phyloP scores from a whole-genome alignment of 2,888 invertebrate species.

The Cabera pusaria region DNA sequence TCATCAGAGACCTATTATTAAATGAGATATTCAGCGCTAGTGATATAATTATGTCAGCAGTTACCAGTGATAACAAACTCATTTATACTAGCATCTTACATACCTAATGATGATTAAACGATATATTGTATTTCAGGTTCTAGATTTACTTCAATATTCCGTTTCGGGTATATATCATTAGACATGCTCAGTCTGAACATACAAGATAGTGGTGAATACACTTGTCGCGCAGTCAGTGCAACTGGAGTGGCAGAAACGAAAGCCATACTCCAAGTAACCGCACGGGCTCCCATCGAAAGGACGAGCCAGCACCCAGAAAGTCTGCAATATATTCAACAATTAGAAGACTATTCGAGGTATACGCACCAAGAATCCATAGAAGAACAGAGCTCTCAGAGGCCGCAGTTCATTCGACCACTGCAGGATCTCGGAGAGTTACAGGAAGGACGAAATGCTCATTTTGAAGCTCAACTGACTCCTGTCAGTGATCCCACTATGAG shows the following conservation, averaged over 20 bases:
- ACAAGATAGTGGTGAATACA: constrained; percentile 95
- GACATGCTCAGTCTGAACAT: constrained; percentile 93
- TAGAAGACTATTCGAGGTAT: constrained; percentile 95
- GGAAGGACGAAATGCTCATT: constrained; percentile 96
- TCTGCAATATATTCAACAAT: constrained; percentile 93
- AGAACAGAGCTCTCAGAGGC: constrained; percentile 90
- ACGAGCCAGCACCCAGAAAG: constrained; percentile 96
- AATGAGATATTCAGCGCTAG: too few species aligned
- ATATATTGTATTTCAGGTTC: constrained; percentile 87
- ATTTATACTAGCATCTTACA: too few species aligned
- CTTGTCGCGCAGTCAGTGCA: constrained; percentile 93
- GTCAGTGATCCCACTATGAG: constrained; percentile 97
- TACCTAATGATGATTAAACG: too few species aligned
- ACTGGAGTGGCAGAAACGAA: constrained; percentile 94
- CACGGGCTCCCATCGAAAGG: constrained; percentile 92
- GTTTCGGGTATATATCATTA: constrained; percentile 98
- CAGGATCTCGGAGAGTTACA: constrained; percentile 93
- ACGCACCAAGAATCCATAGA: constrained; percentile 93
- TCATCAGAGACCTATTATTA: too few species aligned
- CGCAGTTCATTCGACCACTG: constrained; percentile 94
- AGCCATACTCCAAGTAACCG: constrained; percentile 91
- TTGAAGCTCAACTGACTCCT: constrained; percentile 95
- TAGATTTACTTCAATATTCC: constrained; percentile 96
- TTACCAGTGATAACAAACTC: too few species aligned
- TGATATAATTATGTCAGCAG: too few species aligned